Evolutionary conservation across 2,888 invertebrate species (phyloP), one percentile per base, ranked within the genome.

Genomic region (Acleris holmiana): DNA sequence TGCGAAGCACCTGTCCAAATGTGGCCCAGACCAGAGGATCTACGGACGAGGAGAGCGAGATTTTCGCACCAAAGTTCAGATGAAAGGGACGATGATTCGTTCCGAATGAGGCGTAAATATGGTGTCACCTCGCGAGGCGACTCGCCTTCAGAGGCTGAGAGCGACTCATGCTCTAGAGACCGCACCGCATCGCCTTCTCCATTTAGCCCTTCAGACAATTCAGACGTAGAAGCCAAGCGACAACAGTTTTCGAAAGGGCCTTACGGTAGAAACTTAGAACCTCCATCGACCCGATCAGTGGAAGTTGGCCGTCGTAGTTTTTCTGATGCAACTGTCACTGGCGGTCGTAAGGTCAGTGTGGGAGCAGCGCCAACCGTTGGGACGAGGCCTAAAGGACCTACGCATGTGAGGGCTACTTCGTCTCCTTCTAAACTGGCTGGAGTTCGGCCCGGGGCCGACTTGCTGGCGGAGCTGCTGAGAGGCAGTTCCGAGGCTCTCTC

Each of bases 401-500:
- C 94, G 23, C 96, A 96, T 84, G 96, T 96, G 72, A 88, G 96
- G 72, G 96, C 96, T 6, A 96, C 96, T 17, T 96, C 96, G 8
- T 96, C 96, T 72, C 96, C 96, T 40, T 96, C 96, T 18, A 96
- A 96, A 83, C 91, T 96, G 70, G 95, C 95, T 76, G 95, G 95
- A 67, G 90, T 90, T 61, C 86, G 88, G 67, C 87, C 91, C 5
- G 89, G 88, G 25, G 86, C 84, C 1, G 96, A 96, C 79, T 88
- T 97, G 67, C 91, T 97, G 67, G 96, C 96, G 50, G 96, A 96
- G 82, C 89, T 97, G 68, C 93, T 97, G 53, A 94, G 96, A 70
- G 97, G 96, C 61, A 96, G 96, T 76, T 97, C 97, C 47, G 97
- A 97, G 82, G 95, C 96, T 71, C 89, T 96, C 62, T 94, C 96